Evolutionary conservation across 2,113 vertebrate species (phyloP), one percentile per base, ranked within the genome.

Genomic region (Leucopsar rothschildi): DNA sequence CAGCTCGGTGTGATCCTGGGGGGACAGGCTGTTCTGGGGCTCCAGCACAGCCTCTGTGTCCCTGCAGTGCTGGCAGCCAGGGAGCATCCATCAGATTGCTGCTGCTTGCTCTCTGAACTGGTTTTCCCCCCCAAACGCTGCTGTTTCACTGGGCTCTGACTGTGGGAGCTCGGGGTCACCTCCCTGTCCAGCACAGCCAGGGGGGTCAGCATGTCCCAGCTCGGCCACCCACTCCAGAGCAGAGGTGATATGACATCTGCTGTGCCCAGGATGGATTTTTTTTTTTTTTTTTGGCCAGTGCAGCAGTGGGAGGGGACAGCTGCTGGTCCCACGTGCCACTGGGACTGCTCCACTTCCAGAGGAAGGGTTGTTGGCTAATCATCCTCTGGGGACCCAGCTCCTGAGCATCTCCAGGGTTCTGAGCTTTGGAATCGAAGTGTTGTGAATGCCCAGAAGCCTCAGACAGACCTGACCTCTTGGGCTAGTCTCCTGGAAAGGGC

Each of bases 1-100:
- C 52, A 82, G 16, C 69, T 66, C 49, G 1, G 59, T 2, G 12
- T 2, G 6, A 4, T 29, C 31, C 66, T 0, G 1, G 8, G 29
- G 10, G 42, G 2, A 31, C 6, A 2, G 79, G 29, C 28, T 28
- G n/a, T 3, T 55, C 3, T 10, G 24, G 73, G 59, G 25, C 63
- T 25, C 1, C 23, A 17, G 79, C 39, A 19, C n/a, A 49, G 57
- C 80, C 50, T 47, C 59, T 39, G 57, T 1, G 5, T 68, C 57
- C 68, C 39, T 0, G 0, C 1, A 5, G 8, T 52, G 25, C 64
- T 2, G 0, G 29, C 57, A 33, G 45, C 52, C 3, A 3, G n/a
- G 84, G 37, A 76, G 44, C 47, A 11, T 33, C 85, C 80, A 11
- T 40, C n/a, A 9, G 8, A 11, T 3, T 8, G 20, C 87, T 69